phyloP scores from a whole-genome alignment of 2,113 vertebrate genomes.

The Tyto alba region DNA sequence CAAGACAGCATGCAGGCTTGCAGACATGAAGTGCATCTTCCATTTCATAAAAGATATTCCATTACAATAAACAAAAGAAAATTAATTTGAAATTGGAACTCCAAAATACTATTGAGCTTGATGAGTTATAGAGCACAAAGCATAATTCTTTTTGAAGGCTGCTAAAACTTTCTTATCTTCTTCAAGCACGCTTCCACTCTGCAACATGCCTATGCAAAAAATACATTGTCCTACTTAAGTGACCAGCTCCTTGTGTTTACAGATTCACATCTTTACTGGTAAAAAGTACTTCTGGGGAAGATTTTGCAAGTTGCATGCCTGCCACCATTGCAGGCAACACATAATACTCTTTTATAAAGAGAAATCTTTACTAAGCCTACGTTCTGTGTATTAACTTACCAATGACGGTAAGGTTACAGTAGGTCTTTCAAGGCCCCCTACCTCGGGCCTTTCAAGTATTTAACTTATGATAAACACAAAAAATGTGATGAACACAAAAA shows the following conservation, averaged over 20 bases:
- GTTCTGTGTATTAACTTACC: rapidly evolving
- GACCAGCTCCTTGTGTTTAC: background rate
- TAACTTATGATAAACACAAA: background rate
- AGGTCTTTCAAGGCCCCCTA: no score
- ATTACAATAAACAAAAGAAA: background rate
- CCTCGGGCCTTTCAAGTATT: background rate
- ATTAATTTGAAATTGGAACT: background rate
- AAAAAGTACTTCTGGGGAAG: background rate
- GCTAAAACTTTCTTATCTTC: background rate
- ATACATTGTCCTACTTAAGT: rapidly evolving
- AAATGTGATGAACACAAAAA: no score
- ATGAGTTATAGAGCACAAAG: rapidly evolving
- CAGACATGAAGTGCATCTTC: background rate
- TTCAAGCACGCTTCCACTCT: background rate
- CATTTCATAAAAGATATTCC: background rate
- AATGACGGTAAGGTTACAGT: background rate
- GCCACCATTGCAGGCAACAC: background rate
- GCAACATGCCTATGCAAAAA: background rate
- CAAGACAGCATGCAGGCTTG: rapidly evolving
- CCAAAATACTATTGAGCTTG: background rate
- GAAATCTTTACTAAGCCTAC: background rate
- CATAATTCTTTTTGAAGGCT: background rate
- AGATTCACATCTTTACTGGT: background rate
- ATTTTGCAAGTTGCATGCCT: background rate
- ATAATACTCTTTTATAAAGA: background rate